Evolutionary conservation across 2,797 vertebrate species (phyloP).

Genomic region (Xiphophorus birchmanni): DNA sequence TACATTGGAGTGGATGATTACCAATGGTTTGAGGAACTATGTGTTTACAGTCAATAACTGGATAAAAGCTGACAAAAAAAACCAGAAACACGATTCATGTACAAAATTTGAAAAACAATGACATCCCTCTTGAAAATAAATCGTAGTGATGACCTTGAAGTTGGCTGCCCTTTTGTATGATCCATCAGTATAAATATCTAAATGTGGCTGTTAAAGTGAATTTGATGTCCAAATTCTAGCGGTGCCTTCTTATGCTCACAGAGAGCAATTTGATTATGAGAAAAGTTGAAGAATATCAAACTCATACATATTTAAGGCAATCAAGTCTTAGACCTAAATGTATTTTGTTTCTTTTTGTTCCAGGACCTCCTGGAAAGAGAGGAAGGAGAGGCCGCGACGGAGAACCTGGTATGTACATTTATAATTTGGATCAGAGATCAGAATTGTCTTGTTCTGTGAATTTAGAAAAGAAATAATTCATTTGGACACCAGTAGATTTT

Average conservation of each 20-base stretch:
- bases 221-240: slow-evolving; percentile 40
- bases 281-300: slow-evolving; percentile 37
- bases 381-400: slow-evolving; percentile 96
- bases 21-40: neutral
- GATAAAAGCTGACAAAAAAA: slow-evolving; percentile 28
- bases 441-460: neutral
- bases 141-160: neutral
- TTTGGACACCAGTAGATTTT: slow-evolving; percentile 58
- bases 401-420: slow-evolving; percentile 89
- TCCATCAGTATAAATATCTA: slow-evolving; percentile 35
- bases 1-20: neutral
- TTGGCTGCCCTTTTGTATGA: neutral
- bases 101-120: slow-evolving; percentile 62
- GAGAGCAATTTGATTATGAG: slow-evolving; percentile 26
- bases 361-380: slow-evolving; percentile 97
- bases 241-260: slow-evolving; percentile 32
- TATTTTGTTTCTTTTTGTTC: slow-evolving; percentile 49
- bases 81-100: slow-evolving; percentile 47
- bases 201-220: slow-evolving; percentile 39
- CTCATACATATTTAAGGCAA: slow-evolving; percentile 35
- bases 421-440: slow-evolving; percentile 30
- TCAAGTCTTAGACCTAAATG: slow-evolving; percentile 41
- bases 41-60: neutral
- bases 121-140: slow-evolving; percentile 51
- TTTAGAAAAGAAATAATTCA: slow-evolving; percentile 40